Conservation (phyloP, 2,888 invertebrate genomes). For the Acleris laterana region DNA sequence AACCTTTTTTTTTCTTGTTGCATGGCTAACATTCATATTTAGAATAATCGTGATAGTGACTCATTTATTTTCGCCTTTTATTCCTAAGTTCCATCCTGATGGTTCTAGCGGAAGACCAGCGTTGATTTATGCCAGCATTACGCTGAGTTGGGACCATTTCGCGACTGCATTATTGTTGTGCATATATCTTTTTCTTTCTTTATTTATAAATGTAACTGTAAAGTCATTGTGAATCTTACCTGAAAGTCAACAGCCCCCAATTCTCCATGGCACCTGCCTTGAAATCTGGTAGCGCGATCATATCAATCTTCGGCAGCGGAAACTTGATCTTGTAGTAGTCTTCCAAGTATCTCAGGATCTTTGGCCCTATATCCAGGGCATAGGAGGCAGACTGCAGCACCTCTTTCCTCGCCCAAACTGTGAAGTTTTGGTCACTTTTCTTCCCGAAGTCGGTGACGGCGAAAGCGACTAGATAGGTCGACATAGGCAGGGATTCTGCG, state of each 20-base stretch:
- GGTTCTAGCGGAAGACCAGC: no score
- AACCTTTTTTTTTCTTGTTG: no score
- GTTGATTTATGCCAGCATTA: no score
- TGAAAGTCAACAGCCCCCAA: slow-evolving; percentile 92
- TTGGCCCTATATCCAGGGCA: slow-evolving; percentile 90
- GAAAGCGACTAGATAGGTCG: slow-evolving; percentile 94
- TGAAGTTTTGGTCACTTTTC: slow-evolving; percentile 84
- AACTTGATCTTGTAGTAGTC: slow-evolving; percentile 90
- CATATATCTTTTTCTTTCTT: no score
- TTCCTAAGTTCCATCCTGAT: no score
- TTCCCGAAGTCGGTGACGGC: slow-evolving; percentile 90
- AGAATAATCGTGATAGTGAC: no score
- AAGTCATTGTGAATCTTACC: slow-evolving; percentile 65
- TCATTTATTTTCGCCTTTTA: no score
- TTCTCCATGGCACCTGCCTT: slow-evolving; percentile 96
- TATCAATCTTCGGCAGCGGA: slow-evolving; percentile 93
- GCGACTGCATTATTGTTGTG: no score
- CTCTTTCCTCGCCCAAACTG: slow-evolving; percentile 88
- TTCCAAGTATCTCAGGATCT: slow-evolving; percentile 88
- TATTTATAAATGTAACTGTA: background rate
- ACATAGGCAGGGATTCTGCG: slow-evolving; percentile 92
- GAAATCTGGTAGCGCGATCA: slow-evolving; percentile 97
- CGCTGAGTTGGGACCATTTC: no score
- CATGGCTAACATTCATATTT: no score
- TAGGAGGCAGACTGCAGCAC: slow-evolving; percentile 89